Evolutionary conservation across 2,888 invertebrate species (phyloP).

Genomic region (Folsomia manolachei): DNA sequence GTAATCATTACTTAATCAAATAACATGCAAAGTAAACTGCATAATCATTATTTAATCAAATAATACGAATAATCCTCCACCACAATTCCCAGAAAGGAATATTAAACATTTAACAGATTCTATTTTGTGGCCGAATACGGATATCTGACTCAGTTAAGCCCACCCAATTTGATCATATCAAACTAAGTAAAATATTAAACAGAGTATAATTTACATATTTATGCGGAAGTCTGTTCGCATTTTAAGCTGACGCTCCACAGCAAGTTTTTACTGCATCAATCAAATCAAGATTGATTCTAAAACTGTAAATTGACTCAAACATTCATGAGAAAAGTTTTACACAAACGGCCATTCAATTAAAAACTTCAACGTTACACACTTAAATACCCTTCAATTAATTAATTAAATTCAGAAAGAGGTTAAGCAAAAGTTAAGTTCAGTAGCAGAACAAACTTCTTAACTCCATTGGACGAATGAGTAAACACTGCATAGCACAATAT

Average conservation of each 20-base stretch:
- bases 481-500: too few species aligned
- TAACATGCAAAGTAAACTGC: not conserved
- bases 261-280: too few species aligned
- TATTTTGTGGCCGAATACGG: not conserved
- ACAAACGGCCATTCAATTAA: too few species aligned
- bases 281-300: not conserved
- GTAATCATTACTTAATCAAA: not conserved
- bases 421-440: too few species aligned
- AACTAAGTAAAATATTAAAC: not conserved
- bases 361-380: too few species aligned
- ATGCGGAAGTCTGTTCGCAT: not conserved
- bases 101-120: not conserved
- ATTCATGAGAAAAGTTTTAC: too few species aligned
- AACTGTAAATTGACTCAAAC: not conserved
- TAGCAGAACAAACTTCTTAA: too few species aligned
- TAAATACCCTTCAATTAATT: too few species aligned
- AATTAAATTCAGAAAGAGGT: too few species aligned
- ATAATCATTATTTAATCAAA: constrained; percentile 1
- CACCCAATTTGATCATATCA: not conserved
- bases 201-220: constrained; percentile 4
- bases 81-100: not conserved
- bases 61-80: not conserved
- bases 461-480: too few species aligned
- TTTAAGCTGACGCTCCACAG: not conserved
- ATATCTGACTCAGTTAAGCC: not conserved